Evolutionary conservation across 2,888 invertebrate species (phyloP), one percentile per base, ranked within the genome.

Genomic region (Himalopsyche kuldschensis): DNA sequence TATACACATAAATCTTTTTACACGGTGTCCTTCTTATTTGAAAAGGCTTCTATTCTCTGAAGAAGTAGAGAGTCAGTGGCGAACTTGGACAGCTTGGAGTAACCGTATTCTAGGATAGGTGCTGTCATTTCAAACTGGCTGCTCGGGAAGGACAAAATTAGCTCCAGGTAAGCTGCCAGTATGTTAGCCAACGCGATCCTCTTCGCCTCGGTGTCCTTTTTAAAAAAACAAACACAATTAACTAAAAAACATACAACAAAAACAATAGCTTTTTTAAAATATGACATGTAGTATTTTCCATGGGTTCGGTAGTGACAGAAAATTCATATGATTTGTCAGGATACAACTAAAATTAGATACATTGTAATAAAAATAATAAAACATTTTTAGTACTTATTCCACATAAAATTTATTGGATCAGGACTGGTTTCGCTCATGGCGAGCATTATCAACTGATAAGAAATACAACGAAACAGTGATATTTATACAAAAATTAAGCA

Each of bases 121-220:
- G 90, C 90, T 46, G 91, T 90, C 48, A 91, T 90, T 87, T 93
- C 93, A 88, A 93, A 93, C 77, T 93, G 91, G 85, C 93, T 93
- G 76, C 91, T 90, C 69, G 95, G 92, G 87, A 96, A 91, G 6
- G 94, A 93, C 31, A 94, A 90, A 15, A 94, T 92, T 87, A 97
- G 92, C 88, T 97, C 97, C 88, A 98, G 93, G 86, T 96, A 95
- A 30, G 96, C 96, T 89, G 96, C 95, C 87, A 98, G 92, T 87
- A 97, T 94, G 89, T 98, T 97, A 35, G 96, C 95, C 91, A 97
- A 94, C 27, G 97, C 96, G 82, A 94, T 94, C 85, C 96, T 93
- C 88, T 96, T 96, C 24, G 97, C 96, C 88, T 97, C 97, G 81
- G 95, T 95, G 89, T 98, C 96, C 95, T 96, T 90, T 96, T 90